Evolutionary conservation across 2,888 invertebrate species (phyloP), one percentile per base, ranked within the genome.

Genomic region (Diaprepes abbreviatus): DNA sequence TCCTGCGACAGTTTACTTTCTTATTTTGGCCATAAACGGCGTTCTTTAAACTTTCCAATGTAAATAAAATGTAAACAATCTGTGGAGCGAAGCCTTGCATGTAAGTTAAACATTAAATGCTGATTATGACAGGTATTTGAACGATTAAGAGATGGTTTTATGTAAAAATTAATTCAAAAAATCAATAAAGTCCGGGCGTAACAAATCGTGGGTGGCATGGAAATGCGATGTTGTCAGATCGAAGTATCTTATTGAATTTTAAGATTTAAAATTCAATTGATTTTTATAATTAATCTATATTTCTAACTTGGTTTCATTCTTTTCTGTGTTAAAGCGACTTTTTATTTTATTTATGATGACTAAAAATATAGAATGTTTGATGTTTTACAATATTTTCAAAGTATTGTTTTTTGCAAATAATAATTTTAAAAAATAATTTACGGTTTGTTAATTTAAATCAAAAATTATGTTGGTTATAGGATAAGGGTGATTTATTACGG

Each of bases 161-260:
- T 62, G 45, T 68, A 64, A 74, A 73, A 58, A 54, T 35, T 24
- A 48, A 73, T 74, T 76, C 73, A 65, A 70, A 78, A 82, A 81
- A 82, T 82, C 82, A 82, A 82, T 82, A 82, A 80, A 76, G 75
- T 81, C 76, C 78, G 81, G 81, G 81, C 81, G 82, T 81, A 78
- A 76, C 76, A 76, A 71, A 64, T 64, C 69, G 71, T 75, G 70
- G 76, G 76, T 75, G 76, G 78, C 75, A 74, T 73, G 75, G 70
- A 71, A 68, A 76, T 10, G 57, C 68, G 10, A n/a, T 9, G 63
- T 68, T 77, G 75, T 74, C 68, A 38, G 19, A 43, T 40, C 43
- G 16, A 5, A 6, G 14, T 33, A 24, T 58, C 1, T 45, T 48
- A 28, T 28, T 24, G 6, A 14, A 7, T 24, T 48, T 48, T 48